A percentile compares a stretch with the other conserved stretches of the same genome.
phyloP scores from a whole-genome alignment of 1,140 invertebrate species.

The Cotesia chilonis region DNA sequence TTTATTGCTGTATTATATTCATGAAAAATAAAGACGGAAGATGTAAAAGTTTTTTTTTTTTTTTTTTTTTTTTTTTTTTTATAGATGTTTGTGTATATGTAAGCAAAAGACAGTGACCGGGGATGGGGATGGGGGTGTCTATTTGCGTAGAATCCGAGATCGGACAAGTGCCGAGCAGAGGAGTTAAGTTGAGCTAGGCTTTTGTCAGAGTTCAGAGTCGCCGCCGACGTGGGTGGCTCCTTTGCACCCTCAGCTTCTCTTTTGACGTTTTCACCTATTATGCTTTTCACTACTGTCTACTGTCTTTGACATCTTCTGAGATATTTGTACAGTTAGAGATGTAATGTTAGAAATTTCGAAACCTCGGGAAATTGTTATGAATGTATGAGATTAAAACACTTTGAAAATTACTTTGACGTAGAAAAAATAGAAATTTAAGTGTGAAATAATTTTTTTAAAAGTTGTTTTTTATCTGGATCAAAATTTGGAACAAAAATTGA shows the following conservation, averaged over 20 bases:
- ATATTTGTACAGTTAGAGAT: constrained; percentile 2
- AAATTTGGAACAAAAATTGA: too few species aligned
- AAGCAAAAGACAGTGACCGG: constrained; percentile 30
- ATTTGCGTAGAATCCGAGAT: constrained; percentile 58
- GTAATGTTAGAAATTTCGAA: too few species aligned
- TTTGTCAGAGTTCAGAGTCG: constrained; percentile 48
- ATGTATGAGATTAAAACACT: too few species aligned
- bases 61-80: too few species aligned
- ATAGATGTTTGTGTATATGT: too few species aligned
- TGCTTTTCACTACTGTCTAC: constrained; percentile 36
- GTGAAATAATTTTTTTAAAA: too few species aligned
- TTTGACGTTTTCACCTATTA: constrained; percentile 30
- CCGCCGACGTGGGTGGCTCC: constrained; percentile 51
- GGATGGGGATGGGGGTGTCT: constrained; percentile 52
- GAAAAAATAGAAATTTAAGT: too few species aligned
- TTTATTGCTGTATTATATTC: too few species aligned
- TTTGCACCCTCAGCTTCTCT: constrained; percentile 41
- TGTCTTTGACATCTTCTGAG: constrained; percentile 27
- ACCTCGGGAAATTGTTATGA: too few species aligned
- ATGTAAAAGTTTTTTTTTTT: too few species aligned
- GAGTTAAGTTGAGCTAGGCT: constrained; percentile 28
- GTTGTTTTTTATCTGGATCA: too few species aligned
- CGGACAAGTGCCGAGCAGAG: constrained; percentile 49
- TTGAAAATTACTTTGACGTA: too few species aligned
- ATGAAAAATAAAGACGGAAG: constrained; percentile 10